A percentile compares a stretch with the other conserved stretches of the same genome.
Evolutionary conservation across 2,113 vertebrate genomes (phyloP).

Genomic region (Perognathus longimembris): DNA sequence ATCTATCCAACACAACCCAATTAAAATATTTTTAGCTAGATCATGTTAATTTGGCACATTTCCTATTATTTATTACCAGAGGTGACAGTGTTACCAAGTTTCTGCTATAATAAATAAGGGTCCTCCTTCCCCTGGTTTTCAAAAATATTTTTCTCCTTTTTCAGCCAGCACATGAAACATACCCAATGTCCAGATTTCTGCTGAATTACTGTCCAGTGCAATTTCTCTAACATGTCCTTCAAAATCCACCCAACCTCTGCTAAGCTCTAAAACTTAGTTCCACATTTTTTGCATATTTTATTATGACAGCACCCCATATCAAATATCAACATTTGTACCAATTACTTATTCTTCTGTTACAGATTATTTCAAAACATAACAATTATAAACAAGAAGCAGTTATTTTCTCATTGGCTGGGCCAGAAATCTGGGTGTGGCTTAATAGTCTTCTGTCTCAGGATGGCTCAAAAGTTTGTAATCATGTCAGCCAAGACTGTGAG

Average conservation of each 20-base stretch:
- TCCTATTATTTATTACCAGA: background rate
- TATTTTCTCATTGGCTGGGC: slow-evolving; percentile 2
- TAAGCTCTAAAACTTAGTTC: background rate
- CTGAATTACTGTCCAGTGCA: background rate
- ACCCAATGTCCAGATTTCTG: slow-evolving; percentile 1
- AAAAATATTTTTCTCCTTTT: slow-evolving; percentile 29
- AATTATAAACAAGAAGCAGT: background rate
- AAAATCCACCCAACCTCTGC: background rate
- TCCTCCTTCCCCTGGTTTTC: background rate
- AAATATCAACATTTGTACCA: background rate
- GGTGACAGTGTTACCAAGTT: background rate
- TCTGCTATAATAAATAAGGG: slow-evolving; percentile 5
- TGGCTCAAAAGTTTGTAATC: background rate
- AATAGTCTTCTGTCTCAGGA: slow-evolving; percentile 2
- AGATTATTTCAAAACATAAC: background rate
- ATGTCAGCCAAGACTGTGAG: background rate
- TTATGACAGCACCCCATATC: background rate
- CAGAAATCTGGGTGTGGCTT: background rate
- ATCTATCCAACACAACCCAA: background rate
- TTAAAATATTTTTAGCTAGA: background rate
- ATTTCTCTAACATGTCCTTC: background rate
- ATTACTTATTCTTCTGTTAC: background rate
- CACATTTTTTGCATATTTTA: slow-evolving; percentile 43
- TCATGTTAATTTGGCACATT: background rate
- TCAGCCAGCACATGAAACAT: background rate